Evolutionary conservation across 2,113 vertebrate genomes (phyloP).

Genomic region (Strix uralensis): DNA sequence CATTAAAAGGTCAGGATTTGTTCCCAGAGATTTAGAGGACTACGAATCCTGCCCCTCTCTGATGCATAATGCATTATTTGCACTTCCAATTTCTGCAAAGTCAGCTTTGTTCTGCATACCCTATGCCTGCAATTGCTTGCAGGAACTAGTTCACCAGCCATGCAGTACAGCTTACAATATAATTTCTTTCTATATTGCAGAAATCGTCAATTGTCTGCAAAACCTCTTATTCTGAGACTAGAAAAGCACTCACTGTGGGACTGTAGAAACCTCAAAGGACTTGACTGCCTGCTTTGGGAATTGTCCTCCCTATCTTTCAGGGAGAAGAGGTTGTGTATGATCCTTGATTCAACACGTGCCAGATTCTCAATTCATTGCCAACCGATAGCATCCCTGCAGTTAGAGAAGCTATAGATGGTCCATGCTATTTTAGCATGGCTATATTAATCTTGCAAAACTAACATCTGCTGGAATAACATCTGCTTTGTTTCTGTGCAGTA

Average conservation of each 20-base stretch:
- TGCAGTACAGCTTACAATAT: background rate
- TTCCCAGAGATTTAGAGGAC: background rate
- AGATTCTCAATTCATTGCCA: background rate
- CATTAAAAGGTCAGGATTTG: background rate
- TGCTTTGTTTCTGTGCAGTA: background rate
- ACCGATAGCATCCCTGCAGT: too few species aligned
- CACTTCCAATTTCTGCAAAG: background rate
- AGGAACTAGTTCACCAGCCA: background rate
- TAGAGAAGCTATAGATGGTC: background rate
- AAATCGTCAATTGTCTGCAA: background rate
- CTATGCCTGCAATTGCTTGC: background rate
- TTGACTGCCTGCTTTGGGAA: background rate
- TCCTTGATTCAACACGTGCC: background rate
- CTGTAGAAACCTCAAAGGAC: background rate
- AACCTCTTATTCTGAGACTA: background rate
- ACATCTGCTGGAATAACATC: background rate
- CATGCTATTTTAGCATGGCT: background rate
- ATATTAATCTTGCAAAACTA: background rate
- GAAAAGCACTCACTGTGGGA: background rate
- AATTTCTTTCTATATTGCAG: background rate
- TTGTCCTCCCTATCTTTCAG: background rate
- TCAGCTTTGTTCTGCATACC: background rate
- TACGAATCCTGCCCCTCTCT: background rate
- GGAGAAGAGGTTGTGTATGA: background rate
- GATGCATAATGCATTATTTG: background rate